phyloP scores from a whole-genome alignment of 1,140 invertebrate species.

The Ladona fulva region DNA sequence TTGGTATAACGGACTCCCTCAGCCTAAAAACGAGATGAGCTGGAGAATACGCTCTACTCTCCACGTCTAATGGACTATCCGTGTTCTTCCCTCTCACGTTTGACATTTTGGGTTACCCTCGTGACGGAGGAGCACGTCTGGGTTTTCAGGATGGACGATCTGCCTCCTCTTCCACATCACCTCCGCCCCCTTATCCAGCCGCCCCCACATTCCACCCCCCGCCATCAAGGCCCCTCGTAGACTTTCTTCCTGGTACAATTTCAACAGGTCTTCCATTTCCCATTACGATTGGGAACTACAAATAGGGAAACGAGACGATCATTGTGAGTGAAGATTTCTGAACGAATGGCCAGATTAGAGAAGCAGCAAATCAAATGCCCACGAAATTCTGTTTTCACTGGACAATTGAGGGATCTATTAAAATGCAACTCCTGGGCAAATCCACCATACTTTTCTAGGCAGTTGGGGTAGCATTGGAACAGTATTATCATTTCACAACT shows the following conservation, averaged over 20 bases:
- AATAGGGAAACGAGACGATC: background rate
- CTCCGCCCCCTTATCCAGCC: background rate
- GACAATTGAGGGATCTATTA: too few species aligned
- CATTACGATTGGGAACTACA: background rate
- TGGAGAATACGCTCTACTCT: background rate
- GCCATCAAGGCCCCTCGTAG: background rate
- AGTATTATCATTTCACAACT: too few species aligned
- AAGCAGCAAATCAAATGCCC: too few species aligned
- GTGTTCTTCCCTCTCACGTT: constrained; percentile 3
- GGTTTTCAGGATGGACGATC: constrained; percentile 7
- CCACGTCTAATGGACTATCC: constrained; percentile 7
- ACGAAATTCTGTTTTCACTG: too few species aligned
- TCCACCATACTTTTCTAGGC: too few species aligned
- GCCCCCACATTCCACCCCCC: background rate
- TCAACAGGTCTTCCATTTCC: background rate
- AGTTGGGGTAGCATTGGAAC: too few species aligned
- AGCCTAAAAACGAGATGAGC: background rate
- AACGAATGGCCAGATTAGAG: too few species aligned
- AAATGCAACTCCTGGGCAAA: too few species aligned
- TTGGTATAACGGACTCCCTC: background rate
- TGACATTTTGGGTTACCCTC: constrained; percentile 3
- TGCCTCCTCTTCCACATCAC: background rate
- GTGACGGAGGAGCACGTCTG: constrained; percentile 1
- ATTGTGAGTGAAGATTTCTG: too few species aligned
- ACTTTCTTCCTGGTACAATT: background rate